Evolutionary conservation across 2,888 invertebrate species (phyloP), one percentile per base, ranked within the genome.

Genomic region (Drosophila fulvimacula): DNA sequence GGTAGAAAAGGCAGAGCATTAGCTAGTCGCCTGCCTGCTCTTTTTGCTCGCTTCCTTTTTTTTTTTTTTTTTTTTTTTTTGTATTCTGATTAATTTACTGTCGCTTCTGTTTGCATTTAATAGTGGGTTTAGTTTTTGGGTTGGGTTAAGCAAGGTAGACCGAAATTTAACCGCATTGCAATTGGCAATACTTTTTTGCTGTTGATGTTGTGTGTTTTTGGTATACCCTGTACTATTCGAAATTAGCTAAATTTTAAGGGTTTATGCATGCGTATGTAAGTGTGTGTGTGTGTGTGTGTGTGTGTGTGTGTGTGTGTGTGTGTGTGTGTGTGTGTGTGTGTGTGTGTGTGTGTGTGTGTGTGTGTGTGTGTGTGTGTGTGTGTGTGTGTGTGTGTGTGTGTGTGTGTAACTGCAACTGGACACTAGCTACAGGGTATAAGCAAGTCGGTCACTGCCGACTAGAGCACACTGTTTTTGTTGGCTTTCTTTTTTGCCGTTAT

Each of bases 171-270:
- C 19, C 36, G 19, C 39, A 32, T 46, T 68, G 42, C 48, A 53
- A 57, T 58, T 66, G 11, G 48, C 34, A 62, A 51, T 70, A 58
- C 48, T 34, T 64, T 51, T 73, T 67, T 56, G 27, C 6, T 30
- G 6, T 30, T 30, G 27, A 30, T 52, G 19, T 44, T 55, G 38
- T 49, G 44, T 46, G 17, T 66, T 56, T 32, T 30, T n/a, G n/a
- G 30, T 30, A 30, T 30, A 30, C 30, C 30, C 30, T 30, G 30
- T 30, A 30, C 9, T 30, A 30, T 30, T 30, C 2, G 30, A 30
- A 30, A 30, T 30, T 27, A 5, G 27, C 27, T 27, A 27, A 24
- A 24, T 2, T 24, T 24, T 2, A 24, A 24, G 5, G 24, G 5
- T 2, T 3, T 3, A 3, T 24, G 2, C 5, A 5, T 24, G 24